These are phyloP conservation scores for Cynodonichthys magdalenae DNA, from an alignment of 2,797 vertebrate species.

Conservation along the genomic window DNA sequence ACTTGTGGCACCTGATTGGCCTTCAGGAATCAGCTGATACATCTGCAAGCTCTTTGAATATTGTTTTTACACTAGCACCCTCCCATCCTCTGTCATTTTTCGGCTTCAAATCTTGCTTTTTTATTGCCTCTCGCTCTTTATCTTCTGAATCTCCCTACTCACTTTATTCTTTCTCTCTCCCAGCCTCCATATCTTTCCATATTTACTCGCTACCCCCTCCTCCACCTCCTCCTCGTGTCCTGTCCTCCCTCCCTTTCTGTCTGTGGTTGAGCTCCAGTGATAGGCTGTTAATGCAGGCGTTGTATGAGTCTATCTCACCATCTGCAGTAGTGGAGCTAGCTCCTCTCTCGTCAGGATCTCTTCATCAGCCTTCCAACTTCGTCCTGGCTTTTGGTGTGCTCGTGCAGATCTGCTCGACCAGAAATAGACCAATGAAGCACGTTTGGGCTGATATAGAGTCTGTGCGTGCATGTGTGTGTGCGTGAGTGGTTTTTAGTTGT, in stretches of 20 bases:
- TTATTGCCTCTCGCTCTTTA: slow-evolving; percentile 26
- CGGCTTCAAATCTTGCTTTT: slow-evolving; percentile 33
- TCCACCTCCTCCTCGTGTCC: slow-evolving; percentile 12
- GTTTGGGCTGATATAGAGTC: slow-evolving; percentile 42
- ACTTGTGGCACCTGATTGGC: slow-evolving; percentile 45
- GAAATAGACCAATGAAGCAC: slow-evolving; percentile 60
- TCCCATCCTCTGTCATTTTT: slow-evolving; percentile 18
- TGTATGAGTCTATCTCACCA: slow-evolving; percentile 77
- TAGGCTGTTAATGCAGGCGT: slow-evolving; percentile 78
- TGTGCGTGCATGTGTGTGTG: slow-evolving; percentile 46
- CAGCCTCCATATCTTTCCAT: slow-evolving; percentile 70
- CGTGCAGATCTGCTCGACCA: slow-evolving; percentile 37
- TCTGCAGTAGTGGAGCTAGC: slow-evolving; percentile 79
- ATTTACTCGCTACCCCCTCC: slow-evolving; percentile 57
- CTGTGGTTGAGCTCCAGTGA: slow-evolving; percentile 72
- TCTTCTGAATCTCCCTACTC: slow-evolving; percentile 41
- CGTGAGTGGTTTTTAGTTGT: slow-evolving; percentile 57
- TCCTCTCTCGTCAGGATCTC: slow-evolving; percentile 70
- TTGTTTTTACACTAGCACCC: slow-evolving; percentile 20
- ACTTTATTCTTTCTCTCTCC: slow-evolving; percentile 43
- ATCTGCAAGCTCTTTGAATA: slow-evolving; percentile 39
- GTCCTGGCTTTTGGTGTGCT: slow-evolving; percentile 42
- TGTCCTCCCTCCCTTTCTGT: slow-evolving; percentile 40
- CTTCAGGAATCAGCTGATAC: slow-evolving; percentile 54
- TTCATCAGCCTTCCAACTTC: slow-evolving; percentile 70